phyloP scores from a whole-genome alignment of 2,113 vertebrate species.

The Gnathonemus echidnorhynchus region DNA sequence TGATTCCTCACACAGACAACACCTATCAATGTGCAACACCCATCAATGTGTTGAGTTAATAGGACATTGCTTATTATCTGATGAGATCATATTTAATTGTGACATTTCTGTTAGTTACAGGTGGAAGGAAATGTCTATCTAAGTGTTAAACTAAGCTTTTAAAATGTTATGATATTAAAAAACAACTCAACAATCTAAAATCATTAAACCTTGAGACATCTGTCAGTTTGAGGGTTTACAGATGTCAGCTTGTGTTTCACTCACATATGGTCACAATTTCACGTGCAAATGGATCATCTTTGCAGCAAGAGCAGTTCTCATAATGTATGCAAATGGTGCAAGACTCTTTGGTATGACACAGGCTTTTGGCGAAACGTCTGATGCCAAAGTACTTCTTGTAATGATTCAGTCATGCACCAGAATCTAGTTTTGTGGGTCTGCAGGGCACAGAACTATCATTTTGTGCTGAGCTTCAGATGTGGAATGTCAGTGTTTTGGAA shows the following conservation, averaged over 20 bases:
- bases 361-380: not conserved
- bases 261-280: not conserved
- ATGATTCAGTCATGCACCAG: not conserved
- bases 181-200: not conserved
- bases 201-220: not conserved
- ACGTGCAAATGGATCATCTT: not conserved
- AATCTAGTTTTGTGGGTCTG: not conserved
- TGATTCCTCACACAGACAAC: not conserved
- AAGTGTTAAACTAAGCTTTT: not conserved
- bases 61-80: not conserved
- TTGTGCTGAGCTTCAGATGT: not conserved
- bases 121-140: not conserved
- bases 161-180: not conserved
- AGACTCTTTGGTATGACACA: not conserved
- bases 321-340: not conserved
- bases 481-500: not conserved
- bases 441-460: not conserved
- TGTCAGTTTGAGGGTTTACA: not conserved
- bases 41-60: not conserved
- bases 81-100: not conserved
- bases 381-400: not conserved
- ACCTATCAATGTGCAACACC: not conserved
- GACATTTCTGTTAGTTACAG: not conserved
- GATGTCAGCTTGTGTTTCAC: not conserved
- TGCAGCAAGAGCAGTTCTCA: not conserved